A percentile compares a stretch with the other conserved stretches of the same genome.
Evolutionary conservation across 1,140 invertebrate genomes (phyloP).

Genomic region (Drosophila mojavensis): DNA sequence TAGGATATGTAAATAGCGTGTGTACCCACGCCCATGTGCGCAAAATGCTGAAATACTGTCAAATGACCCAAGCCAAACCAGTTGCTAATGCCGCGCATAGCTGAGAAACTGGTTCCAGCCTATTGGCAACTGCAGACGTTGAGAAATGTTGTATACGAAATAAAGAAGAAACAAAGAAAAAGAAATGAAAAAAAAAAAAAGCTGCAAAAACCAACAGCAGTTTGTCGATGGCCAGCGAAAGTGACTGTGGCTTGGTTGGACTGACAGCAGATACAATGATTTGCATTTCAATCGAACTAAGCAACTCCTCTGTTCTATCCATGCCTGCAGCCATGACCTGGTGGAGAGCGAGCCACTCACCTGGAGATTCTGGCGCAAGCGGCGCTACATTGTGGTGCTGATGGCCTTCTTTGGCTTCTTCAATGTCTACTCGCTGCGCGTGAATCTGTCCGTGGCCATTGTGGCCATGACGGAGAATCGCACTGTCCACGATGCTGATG

Average conservation of each 20-base stretch:
- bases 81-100: constrained; percentile 31
- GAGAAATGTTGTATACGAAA: constrained; percentile 8
- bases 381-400: constrained; percentile 89
- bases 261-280: not conserved
- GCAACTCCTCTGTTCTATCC: constrained; percentile 28
- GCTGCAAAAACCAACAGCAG: constrained; percentile 18
- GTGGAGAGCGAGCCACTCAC: constrained; percentile 85
- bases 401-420: constrained; percentile 94
- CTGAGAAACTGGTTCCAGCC: constrained; percentile 55
- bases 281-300: constrained; percentile 6
- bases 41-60: constrained; percentile 23
- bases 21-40: not conserved
- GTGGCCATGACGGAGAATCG: constrained; percentile 92
- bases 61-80: constrained; percentile 47
- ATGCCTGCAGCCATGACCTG: constrained; percentile 85
- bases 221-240: constrained; percentile 58
- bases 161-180: not conserved
- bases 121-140: constrained; percentile 22
- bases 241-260: constrained; percentile 50
- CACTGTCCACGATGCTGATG: constrained; percentile 86
- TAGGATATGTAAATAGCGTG: not conserved
- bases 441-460: constrained; percentile 95
- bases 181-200: not conserved
- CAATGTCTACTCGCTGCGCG: constrained; percentile 93
- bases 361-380: constrained; percentile 89